A percentile compares a stretch with the other conserved stretches of the same genome.
Evolutionary conservation across 1,140 invertebrate species (phyloP).

Genomic region (Papilio glaucus): DNA sequence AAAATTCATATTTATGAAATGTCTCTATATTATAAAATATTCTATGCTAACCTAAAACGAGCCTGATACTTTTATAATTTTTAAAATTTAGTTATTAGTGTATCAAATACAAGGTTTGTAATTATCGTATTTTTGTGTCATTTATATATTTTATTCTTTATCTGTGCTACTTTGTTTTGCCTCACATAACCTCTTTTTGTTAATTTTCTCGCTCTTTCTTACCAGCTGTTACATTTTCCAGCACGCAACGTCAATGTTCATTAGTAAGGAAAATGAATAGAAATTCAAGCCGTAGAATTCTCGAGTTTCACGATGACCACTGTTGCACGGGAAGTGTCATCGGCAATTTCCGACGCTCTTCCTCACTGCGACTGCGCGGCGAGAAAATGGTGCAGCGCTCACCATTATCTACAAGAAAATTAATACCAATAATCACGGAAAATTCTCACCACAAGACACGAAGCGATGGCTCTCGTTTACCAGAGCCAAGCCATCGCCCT

Average conservation of each 20-base stretch:
- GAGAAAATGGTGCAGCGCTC: constrained; percentile 82
- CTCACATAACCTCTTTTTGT: constrained; percentile 38
- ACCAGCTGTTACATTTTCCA: constrained; percentile 69
- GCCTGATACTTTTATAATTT: not conserved
- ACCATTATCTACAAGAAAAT: constrained; percentile 75
- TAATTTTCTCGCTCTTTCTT: constrained; percentile 40
- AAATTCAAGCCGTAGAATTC: constrained; percentile 71
- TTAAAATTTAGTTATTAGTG: not conserved
- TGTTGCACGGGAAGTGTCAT: constrained; percentile 78
- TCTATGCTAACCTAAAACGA: not conserved
- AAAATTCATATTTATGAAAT: no score
- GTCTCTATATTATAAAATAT: not conserved
- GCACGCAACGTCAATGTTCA: constrained; percentile 71
- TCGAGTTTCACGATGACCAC: constrained; percentile 76
- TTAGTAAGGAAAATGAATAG: constrained; percentile 75
- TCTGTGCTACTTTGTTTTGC: constrained; percentile 45
- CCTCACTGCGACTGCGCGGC: constrained; percentile 82
- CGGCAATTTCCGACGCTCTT: constrained; percentile 77
- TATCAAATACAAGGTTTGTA: constrained; percentile 7
- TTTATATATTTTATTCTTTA: constrained; percentile 20
- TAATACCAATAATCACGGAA: constrained; percentile 81
- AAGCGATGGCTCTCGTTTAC: constrained; percentile 73
- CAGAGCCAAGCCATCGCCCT: constrained; percentile 73
- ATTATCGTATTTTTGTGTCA: not conserved
- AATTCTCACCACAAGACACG: constrained; percentile 71